Conservation (phyloP, 2,797 vertebrate genomes). For the Chanos chanos region DNA sequence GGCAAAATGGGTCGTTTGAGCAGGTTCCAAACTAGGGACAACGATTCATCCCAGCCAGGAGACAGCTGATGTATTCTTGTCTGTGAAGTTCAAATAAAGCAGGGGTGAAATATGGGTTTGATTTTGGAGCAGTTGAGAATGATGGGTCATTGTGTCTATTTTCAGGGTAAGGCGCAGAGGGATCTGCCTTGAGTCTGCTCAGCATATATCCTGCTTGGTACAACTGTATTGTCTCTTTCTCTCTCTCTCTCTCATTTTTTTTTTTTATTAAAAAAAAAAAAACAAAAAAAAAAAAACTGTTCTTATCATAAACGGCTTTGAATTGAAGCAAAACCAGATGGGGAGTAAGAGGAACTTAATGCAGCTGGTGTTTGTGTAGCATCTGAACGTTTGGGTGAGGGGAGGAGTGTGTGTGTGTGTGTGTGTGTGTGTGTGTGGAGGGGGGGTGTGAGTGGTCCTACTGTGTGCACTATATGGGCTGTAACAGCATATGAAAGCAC, state of each 20-base stretch:
- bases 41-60: too few relatives aligned
- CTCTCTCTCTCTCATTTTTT: too few relatives aligned
- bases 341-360: slow-evolving; percentile 69
- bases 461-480: neutral
- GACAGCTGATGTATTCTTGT: too few relatives aligned
- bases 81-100: too few relatives aligned
- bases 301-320: slow-evolving; percentile 67
- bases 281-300: slow-evolving; percentile 41
- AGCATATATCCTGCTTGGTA: slow-evolving; percentile 25
- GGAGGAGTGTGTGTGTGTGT: neutral
- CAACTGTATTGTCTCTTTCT: slow-evolving; percentile 37
- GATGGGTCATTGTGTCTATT: slow-evolving; percentile 22
- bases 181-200: slow-evolving; percentile 7
- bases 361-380: slow-evolving; percentile 59
- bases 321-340: slow-evolving; percentile 72
- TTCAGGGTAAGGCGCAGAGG: neutral
- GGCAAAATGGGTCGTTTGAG: too few relatives aligned
- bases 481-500: neutral
- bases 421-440: slow-evolving; percentile 29
- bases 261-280: too few relatives aligned
- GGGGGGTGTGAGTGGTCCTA: slow-evolving; percentile 42
- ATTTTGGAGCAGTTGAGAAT: slow-evolving; percentile 8
- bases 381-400: slow-evolving; percentile 47
- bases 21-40: too few relatives aligned
- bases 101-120: slow-evolving; percentile 9